phyloP scores from a whole-genome alignment of 2,797 vertebrate genomes.

The Denticeps clupeoides region DNA sequence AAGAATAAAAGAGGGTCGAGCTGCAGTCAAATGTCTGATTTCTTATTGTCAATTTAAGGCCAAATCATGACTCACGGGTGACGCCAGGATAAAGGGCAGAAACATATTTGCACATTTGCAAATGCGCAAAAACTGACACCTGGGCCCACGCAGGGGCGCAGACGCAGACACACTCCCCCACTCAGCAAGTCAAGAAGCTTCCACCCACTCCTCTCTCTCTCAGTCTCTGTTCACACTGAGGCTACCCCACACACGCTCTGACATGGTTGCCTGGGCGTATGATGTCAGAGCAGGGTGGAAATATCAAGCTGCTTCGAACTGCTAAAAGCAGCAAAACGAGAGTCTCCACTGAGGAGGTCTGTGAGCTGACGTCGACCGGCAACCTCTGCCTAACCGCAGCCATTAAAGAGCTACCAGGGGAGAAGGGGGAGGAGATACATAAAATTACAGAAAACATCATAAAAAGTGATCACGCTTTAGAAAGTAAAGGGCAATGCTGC shows the following conservation, averaged over 20 bases:
- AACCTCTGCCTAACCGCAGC: slow-evolving; percentile 32
- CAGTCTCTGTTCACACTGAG: slow-evolving; percentile 17
- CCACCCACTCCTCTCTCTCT: slow-evolving; percentile 24
- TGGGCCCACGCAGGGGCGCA: slow-evolving; percentile 32
- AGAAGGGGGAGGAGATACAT: slow-evolving; percentile 14
- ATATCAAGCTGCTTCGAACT: slow-evolving; percentile 22
- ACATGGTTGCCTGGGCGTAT: slow-evolving; percentile 30
- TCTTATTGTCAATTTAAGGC: no score
- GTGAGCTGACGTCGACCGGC: slow-evolving; percentile 33
- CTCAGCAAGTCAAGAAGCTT: neutral
- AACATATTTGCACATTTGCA: neutral
- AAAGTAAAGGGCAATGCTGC: slow-evolving; percentile 8
- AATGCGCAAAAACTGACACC: slow-evolving; percentile 20
- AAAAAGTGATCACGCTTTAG: neutral
- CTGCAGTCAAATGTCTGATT: no score
- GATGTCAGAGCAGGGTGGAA: slow-evolving; percentile 47
- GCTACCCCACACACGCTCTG: slow-evolving; percentile 38
- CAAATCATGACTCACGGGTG: neutral
- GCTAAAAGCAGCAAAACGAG: slow-evolving; percentile 19
- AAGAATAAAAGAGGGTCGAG: no score
- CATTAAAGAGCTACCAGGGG: slow-evolving; percentile 36
- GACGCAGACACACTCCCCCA: slow-evolving; percentile 8
- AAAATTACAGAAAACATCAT: slow-evolving; percentile 3
- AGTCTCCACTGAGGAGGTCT: slow-evolving; percentile 9
- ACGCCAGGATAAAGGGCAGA: neutral